Base-by-base conservation (phyloP, 2,113 vertebrate genomes). In the Corvus hawaiiensis region DNA sequence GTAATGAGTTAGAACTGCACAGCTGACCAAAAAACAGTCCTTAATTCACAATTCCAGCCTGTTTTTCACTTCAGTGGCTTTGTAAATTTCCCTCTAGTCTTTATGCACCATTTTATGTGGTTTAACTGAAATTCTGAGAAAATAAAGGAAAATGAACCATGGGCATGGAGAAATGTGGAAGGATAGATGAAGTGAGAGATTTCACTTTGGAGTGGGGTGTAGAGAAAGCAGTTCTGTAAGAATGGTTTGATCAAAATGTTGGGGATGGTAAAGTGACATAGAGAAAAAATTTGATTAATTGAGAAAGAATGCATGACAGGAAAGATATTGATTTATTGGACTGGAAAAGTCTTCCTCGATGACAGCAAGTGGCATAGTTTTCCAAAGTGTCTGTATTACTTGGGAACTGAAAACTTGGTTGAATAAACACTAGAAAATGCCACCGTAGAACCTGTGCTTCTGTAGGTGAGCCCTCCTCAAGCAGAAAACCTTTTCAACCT, bases 1-100 rank as follows among this genome's bases (percentile, higher is more conserved):
- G 52, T 46, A 96, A 49, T 87, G 89, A 95, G 64, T 39, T 90
- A 66, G 79, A 79, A 82, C 22, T 39, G 73, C 55, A 13, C 73
- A 92, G 89, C 91, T 97, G 95, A 93, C 86, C 89, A 87, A 77
- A 74, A 84, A 52, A 18, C 24, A 84, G 68, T 44, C 51, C 46
- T 92, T 74, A 77, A 44, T 86, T 77, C 72, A 59, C 59, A 90
- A n/a, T 92, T 77, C 68, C 72, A 90, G 85, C 43, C 48, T 67
- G 35, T 73, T 94, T 95, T 93, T 94, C 79, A 67, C 59, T 94
- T 80, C 59, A 69, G 37, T 2, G 10, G 75, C 59, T 88, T 96
- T 96, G 81, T 39, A 76, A 93, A 80, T 55, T 91, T 90, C 67
- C 68, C 37, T 83, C 67, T 80, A 54, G 87, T 93, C 72, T 86